Evolutionary conservation across 2,888 invertebrate species (phyloP).

Genomic region (Anarsia innoxiella): DNA sequence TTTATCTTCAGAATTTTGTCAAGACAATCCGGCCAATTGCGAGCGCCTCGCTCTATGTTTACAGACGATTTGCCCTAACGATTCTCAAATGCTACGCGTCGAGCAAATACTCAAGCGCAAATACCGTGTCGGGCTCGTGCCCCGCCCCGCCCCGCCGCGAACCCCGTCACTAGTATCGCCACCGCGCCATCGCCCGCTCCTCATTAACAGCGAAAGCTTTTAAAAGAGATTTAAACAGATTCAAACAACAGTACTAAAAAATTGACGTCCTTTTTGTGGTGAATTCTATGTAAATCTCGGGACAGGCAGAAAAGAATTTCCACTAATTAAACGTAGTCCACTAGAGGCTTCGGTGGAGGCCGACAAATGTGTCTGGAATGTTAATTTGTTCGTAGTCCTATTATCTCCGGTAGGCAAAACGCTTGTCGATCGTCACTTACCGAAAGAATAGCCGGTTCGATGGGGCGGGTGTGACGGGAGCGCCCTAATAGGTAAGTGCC

Average conservation of each 20-base stretch:
- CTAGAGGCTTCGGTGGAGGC: constrained; percentile 38
- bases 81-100: constrained; percentile 71
- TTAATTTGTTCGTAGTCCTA: constrained; percentile 45
- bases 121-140: constrained; percentile 41
- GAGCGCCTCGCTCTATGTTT: constrained; percentile 59
- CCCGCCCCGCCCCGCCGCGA: constrained; percentile 23
- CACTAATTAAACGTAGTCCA: constrained; percentile 61
- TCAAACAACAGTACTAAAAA: constrained; percentile 64
- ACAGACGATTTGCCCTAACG: constrained; percentile 66
- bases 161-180: too few relatives aligned
- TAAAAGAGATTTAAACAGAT: constrained; percentile 64
- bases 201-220: constrained; percentile 66
- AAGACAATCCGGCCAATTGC: constrained; percentile 60
- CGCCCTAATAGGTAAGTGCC: constrained; percentile 26
- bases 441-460: constrained; percentile 22
- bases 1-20: constrained; percentile 61
- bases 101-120: constrained; percentile 61
- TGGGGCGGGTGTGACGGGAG: constrained; percentile 18
- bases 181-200: constrained; percentile 46
- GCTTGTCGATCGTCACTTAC: constrained; percentile 36
- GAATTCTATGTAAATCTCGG: constrained; percentile 64
- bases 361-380: constrained; percentile 49
- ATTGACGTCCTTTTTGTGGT: constrained; percentile 63
- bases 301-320: constrained; percentile 49
- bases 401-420: constrained; percentile 38